Evolutionary conservation across 2,797 vertebrate species (phyloP), one percentile per base, ranked within the genome.

Genomic region (Psittacula echo): DNA sequence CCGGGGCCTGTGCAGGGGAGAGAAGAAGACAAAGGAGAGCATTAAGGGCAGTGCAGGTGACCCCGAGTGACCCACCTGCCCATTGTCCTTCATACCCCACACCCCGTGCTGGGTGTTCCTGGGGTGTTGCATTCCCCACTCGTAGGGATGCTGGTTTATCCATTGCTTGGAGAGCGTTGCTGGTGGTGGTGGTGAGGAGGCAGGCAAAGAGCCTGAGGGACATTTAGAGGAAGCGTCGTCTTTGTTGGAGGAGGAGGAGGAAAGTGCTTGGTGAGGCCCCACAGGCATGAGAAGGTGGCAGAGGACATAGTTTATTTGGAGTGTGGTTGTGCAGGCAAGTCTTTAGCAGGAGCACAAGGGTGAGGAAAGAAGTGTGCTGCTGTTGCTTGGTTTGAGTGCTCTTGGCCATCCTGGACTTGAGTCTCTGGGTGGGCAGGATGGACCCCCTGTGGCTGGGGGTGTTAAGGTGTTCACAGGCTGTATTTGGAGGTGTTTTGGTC

Each of bases 1-100:
- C 99, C 99, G 10, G 99, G 99, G 81, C 99, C 99, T 99, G 98
- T 20, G 32, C 8, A 45, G 71, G 68, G 70, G 50, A 91, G 48
- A 95, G 68, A 62, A 89, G 70, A 94, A 30, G 20, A 51, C 1
- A 22, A 37, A 51, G 47, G 26, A 17, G 2, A 42, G 60, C 0
- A 0, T 80, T 76, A 85, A 39, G n/a, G 51, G 20, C 42, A 15
- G 42, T 0, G 2, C 24, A 4, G 41, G 56, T 37, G 56, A 37
- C 10, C n/a, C 24, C 3, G 5, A 17, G 56, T 24, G n/a, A 16
- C 2, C 7, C 14, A 10, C 23, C 5, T 24, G 27, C 54, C 48
- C 3, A 0, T 3, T 3, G 3, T 17, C 56, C 27, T 32, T 32
- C 83, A 18, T 60, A 23, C 14, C 65, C 67, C 48, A 41, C 37